A percentile compares a stretch with the other conserved stretches of the same genome.
Evolutionary conservation across 2,888 invertebrate species (phyloP).

Genomic region (Lasioglossum marginatum): DNA sequence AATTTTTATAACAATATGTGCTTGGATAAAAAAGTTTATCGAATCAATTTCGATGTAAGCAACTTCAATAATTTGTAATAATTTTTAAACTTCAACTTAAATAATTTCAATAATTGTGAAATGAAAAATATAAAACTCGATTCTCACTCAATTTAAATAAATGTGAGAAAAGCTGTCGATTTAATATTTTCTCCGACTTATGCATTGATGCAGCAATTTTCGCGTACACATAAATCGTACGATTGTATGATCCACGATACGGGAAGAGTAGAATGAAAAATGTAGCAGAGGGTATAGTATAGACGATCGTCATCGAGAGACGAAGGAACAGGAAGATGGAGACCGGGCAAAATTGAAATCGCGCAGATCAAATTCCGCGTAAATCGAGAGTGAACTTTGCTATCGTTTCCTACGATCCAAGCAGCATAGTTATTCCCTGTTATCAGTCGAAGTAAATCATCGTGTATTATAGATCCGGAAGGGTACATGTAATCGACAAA

Average conservation of each 20-base stretch:
- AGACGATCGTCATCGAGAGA: background rate
- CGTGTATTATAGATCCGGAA: conserved; percentile 17
- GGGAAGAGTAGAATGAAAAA: background rate
- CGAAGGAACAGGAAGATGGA: background rate
- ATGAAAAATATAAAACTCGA: too few relatives aligned
- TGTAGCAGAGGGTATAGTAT: background rate
- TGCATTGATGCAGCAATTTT: background rate
- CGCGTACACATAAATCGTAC: background rate
- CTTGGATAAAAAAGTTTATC: too few relatives aligned
- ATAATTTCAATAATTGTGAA: too few relatives aligned
- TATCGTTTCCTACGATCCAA: conserved; percentile 20
- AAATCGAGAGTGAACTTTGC: conserved; percentile 11
- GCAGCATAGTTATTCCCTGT: conserved; percentile 7
- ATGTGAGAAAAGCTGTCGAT: too few relatives aligned
- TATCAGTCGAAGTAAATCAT: conserved; percentile 19
- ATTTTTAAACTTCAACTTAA: too few relatives aligned
- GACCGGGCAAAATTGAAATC: conserved; percentile 36
- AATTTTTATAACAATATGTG: too few relatives aligned
- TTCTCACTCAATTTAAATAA: too few relatives aligned
- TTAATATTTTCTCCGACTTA: too few relatives aligned
- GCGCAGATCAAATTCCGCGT: conserved; percentile 18
- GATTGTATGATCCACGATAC: background rate
- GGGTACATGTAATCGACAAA: conserved; percentile 36
- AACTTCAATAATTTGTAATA: too few relatives aligned
- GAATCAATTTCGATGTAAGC: too few relatives aligned